A percentile compares a stretch with the other conserved stretches of the same genome.
Evolutionary conservation across 2,797 vertebrate species (phyloP).

Genomic region (Acropternis orthonyx): DNA sequence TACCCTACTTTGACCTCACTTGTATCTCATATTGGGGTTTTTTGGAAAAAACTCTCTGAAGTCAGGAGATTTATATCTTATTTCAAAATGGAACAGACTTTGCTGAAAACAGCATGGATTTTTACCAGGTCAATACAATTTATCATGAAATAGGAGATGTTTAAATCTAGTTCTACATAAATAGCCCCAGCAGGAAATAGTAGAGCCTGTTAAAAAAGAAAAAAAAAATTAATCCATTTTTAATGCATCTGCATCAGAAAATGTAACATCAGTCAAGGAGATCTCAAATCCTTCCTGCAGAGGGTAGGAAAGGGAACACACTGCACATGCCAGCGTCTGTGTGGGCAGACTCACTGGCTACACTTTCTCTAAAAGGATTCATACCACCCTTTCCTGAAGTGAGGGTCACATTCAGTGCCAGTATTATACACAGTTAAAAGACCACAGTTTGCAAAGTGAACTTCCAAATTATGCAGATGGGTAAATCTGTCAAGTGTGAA

Average conservation of each 20-base stretch:
- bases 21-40: not conserved
- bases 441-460: not conserved
- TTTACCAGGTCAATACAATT: conserved; percentile 44
- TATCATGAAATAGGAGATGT: not conserved
- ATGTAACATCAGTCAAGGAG: conserved; percentile 1
- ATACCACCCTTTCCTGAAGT: not conserved
- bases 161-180: conserved; percentile 20
- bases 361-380: not conserved
- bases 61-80: not conserved
- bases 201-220: not conserved
- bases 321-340: not conserved
- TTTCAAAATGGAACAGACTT: conserved; percentile 29
- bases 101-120: not conserved
- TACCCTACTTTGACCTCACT: not conserved
- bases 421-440: not conserved
- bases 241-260: conserved; percentile 40
- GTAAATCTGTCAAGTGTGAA: not conserved
- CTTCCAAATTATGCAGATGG: not conserved
- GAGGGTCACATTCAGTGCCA: not conserved
- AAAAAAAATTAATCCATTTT: conserved; percentile 24
- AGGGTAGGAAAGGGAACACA: not conserved
- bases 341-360: not conserved
- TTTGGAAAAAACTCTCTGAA: not conserved
- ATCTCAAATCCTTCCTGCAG: conserved; percentile 17
- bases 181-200: not conserved